Evolutionary conservation across 2,113 vertebrate species (phyloP).

Genomic region (Ariopsis seemanni): DNA sequence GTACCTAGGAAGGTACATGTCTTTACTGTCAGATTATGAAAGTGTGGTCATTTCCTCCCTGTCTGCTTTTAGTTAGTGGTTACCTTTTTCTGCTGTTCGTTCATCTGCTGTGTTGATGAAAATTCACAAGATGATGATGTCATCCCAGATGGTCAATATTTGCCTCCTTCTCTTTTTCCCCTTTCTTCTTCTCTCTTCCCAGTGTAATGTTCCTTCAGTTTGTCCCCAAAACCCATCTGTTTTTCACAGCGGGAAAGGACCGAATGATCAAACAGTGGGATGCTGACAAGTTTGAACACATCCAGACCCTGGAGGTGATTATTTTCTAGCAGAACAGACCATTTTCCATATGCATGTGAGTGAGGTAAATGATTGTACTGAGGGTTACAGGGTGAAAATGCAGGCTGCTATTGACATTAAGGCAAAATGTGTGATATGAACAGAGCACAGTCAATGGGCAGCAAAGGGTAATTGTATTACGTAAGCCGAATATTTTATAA

Average conservation of each 20-base stretch:
- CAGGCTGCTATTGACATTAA: constrained; percentile 21
- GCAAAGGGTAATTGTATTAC: constrained; percentile 38
- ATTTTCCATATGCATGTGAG: constrained; percentile 5
- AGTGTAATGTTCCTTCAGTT: constrained; percentile 97
- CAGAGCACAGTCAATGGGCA: constrained; percentile 14
- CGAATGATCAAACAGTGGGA: constrained; percentile 97
- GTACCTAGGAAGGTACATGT: neutral
- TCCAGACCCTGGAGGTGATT: constrained; percentile 94
- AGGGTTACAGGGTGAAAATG: constrained; percentile 19
- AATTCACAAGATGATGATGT: constrained; percentile 49
- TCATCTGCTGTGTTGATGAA: constrained; percentile 2
- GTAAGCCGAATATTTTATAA: constrained; percentile 7
- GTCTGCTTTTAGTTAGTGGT: constrained; percentile 21
- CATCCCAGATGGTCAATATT: constrained; percentile 61
- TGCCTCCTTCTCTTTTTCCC: constrained; percentile 35
- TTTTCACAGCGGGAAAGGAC: constrained; percentile 97
- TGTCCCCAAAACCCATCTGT: constrained; percentile 92
- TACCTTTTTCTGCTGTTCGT: constrained; percentile 26
- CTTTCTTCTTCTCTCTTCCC: constrained; percentile 47
- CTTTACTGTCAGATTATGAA: neutral
- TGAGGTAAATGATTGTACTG: constrained; percentile 15
- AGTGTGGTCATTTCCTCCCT: constrained; percentile 26
- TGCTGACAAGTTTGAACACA: constrained; percentile 91
- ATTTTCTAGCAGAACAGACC: constrained; percentile 29
- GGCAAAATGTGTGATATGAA: constrained; percentile 6